phyloP scores from a whole-genome alignment of 2,888 invertebrate genomes.

The Netelia virgata region DNA sequence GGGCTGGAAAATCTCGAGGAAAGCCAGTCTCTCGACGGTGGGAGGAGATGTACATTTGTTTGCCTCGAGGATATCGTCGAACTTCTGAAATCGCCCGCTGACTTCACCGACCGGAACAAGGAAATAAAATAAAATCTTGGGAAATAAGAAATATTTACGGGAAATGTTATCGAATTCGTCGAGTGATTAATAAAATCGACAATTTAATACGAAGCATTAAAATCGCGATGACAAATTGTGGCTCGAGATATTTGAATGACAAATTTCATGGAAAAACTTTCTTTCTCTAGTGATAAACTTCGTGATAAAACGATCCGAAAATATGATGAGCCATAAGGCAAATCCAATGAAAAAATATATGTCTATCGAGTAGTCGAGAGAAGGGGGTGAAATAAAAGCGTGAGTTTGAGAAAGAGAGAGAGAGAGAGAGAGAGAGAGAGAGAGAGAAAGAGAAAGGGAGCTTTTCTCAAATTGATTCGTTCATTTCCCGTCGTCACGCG shows the following conservation, averaged over 20 bases:
- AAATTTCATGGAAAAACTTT: too few relatives aligned
- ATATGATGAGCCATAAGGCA: constrained; percentile 42
- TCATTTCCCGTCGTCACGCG: constrained; percentile 57
- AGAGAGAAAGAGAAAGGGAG: neutral
- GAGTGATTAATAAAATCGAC: too few relatives aligned
- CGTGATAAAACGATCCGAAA: constrained; percentile 35
- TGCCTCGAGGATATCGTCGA: neutral
- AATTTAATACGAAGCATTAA: too few relatives aligned
- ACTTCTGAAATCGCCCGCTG: neutral
- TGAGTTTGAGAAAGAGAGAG: neutral
- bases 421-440: neutral
- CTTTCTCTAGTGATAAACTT: constrained; percentile 10
- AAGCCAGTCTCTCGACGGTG: neutral
- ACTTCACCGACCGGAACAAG: neutral
- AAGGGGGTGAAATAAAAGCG: too few relatives aligned
- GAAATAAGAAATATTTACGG: neutral
- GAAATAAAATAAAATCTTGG: neutral
- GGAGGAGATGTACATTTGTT: constrained; percentile 10
- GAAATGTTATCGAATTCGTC: too few relatives aligned
- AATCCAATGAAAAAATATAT: neutral
- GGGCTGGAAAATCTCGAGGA: constrained; percentile 10
- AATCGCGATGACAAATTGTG: too few relatives aligned
- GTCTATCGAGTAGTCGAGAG: neutral
- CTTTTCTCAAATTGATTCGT: constrained; percentile 62
- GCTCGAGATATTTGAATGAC: too few relatives aligned